These are phyloP conservation scores for Philonicus albiceps DNA, from an alignment of 2,888 invertebrate genomes.

Conservation along the genomic window DNA sequence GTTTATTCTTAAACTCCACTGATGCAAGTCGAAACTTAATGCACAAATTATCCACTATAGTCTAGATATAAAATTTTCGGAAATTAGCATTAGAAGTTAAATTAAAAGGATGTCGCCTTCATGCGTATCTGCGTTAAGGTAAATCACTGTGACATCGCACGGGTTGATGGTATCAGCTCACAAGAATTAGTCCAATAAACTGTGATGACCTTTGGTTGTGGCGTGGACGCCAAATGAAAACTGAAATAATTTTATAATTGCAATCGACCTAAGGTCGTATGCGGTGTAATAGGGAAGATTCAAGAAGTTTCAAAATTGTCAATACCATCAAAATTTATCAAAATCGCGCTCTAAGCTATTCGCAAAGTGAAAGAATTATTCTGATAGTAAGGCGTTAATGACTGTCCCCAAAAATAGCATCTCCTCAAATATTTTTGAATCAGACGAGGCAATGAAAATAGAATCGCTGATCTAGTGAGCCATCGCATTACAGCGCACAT, in stretches of 20 bases:
- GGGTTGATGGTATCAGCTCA: not conserved
- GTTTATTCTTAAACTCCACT: not conserved
- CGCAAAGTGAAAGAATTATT: slow-evolving; percentile 25
- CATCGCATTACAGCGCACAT: not conserved
- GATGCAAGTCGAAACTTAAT: not conserved
- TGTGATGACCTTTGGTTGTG: slow-evolving; percentile 15
- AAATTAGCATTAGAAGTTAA: not conserved
- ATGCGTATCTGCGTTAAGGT: not conserved
- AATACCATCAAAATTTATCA: not conserved
- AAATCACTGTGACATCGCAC: not conserved
- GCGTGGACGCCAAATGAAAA: not conserved
- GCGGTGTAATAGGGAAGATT: not conserved
- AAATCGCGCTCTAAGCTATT: not conserved
- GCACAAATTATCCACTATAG: not conserved
- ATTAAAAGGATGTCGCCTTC: not conserved
- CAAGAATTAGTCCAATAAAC: slow-evolving; percentile 22
- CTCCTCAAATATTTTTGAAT: slow-evolving; percentile 38
- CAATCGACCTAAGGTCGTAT: not conserved
- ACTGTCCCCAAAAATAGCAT: slow-evolving; percentile 25
- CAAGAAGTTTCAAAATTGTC: slow-evolving; percentile 10
- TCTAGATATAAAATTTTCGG: not conserved
- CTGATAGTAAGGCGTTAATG: slow-evolving; percentile 39
- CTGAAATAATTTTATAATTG: not conserved
- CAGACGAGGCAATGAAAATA: slow-evolving; percentile 32
- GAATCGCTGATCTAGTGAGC: slow-evolving; percentile 30